These are phyloP conservation scores for Gastracanthus pulcherrimus DNA, from an alignment of 2,888 invertebrate species.

Conservation along the genomic window DNA sequence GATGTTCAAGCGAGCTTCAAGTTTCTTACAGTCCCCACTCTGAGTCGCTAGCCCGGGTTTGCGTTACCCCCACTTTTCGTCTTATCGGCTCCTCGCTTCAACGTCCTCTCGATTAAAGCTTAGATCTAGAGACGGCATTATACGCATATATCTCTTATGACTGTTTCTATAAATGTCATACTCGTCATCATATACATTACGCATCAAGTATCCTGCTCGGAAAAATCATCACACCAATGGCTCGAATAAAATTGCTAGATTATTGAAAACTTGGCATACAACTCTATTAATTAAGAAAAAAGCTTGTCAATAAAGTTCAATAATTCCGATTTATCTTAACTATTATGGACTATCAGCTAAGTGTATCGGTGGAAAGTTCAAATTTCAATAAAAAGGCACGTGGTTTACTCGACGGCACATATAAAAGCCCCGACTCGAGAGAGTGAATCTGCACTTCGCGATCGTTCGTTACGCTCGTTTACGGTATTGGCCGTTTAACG, in stretches of 20 bases:
- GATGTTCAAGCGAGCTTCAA: no score
- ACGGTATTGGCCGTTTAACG: conserved; percentile 28
- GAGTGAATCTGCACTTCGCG: not conserved
- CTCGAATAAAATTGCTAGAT: not conserved
- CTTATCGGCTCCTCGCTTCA: no score
- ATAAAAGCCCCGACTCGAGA: not conserved
- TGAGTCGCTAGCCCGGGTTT: no score
- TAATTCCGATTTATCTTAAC: not conserved
- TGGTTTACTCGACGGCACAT: not conserved
- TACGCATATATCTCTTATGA: not conserved
- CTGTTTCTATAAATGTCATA: not conserved
- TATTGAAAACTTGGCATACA: not conserved
- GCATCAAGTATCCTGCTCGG: not conserved
- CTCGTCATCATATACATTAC: not conserved
- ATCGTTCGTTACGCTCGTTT: conserved; percentile 30
- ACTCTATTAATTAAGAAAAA: not conserved
- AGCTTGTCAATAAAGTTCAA: not conserved
- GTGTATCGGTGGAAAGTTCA: not conserved
- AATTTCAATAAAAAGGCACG: not conserved
- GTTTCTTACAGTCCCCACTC: no score
- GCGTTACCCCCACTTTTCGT: no score
- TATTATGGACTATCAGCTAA: no score
- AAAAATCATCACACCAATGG: not conserved
- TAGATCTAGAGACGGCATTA: no score
- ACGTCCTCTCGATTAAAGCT: no score